Evolutionary conservation across 1,140 invertebrate genomes (phyloP), one percentile per base, ranked within the genome.

Genomic region (Orchesella cincta): DNA sequence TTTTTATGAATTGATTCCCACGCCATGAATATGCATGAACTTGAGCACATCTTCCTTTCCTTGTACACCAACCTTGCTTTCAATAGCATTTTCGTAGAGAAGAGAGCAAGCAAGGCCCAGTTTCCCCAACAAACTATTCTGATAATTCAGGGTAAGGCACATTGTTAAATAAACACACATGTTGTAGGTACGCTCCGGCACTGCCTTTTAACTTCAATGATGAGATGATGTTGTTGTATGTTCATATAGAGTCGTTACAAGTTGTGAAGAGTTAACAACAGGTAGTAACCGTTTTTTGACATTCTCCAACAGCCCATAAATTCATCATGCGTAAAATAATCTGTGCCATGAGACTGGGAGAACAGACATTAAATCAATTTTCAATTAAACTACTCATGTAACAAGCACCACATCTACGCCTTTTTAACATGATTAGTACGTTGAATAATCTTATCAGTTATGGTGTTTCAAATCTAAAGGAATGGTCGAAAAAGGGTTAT

Each of bases 281-380:
- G 8, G 12, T 57, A 57, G n/a, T 18, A 67, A 67, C 62, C n/a
- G 39, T 46, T 46, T 67, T 67, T 67, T 67, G 62, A n/a, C 62
- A 67, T 62, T 67, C 62, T 67, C 8, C 29, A 57, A 29, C 5
- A 29, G 62, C 3, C 33, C 62, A 67, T 67, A 67, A 67, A 67
- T 67, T 67, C 62, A 67, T 67, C 62, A 67, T 67, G 2, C 23
- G 12, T 33, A 67, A 67, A 26, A 31, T 14, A 67, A 67, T 31
- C 8, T 67, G 8, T 67, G 62, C 62, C 8, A 46, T 46, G 20
- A 8, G 39, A 12, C 26, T 31, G 28, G n/a, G 23, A 31, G 31
- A 31, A 29, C 31, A 33, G 62, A 67, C 31, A 67, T 67, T 67
- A 67, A 67, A 67, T 67, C 62, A 67, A 67, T 67, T 67, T 67